Percentiles rank a stretch among this genome's conserved stretches.
phyloP scores from a whole-genome alignment of 2,797 vertebrate species.

The Dromococcyx pavoninus region DNA sequence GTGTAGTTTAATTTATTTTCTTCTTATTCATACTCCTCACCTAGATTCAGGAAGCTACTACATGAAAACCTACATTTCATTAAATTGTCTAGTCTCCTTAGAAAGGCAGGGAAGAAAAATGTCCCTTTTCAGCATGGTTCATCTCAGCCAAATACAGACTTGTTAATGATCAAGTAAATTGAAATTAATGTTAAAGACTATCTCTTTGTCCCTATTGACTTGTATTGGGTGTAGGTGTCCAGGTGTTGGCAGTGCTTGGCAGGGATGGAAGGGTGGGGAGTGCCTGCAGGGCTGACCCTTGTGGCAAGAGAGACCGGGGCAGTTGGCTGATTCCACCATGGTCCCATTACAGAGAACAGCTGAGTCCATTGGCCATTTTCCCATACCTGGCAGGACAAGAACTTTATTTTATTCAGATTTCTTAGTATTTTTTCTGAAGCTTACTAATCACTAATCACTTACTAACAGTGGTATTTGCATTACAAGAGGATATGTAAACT shows the following conservation, averaged over 20 bases:
- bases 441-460: background rate
- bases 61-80: background rate
- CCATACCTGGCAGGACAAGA: background rate
- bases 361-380: background rate
- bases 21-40: background rate
- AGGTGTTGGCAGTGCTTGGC: background rate
- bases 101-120: background rate
- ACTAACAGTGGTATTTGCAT: background rate
- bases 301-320: background rate
- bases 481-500: background rate
- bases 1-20: background rate
- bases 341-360: background rate
- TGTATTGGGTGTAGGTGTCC: background rate
- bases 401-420: background rate
- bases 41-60: background rate
- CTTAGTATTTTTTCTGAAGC: background rate
- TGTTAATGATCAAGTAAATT: background rate
- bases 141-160: background rate
- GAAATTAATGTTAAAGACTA: background rate
- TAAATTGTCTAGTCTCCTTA: background rate
- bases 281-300: background rate
- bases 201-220: background rate
- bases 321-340: background rate
- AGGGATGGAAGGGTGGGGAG: fast-evolving
- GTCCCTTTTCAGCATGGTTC: background rate